A percentile compares a stretch with the other conserved stretches of the same genome.
phyloP scores from a whole-genome alignment of 2,113 vertebrate genomes.

The Lamprotornis superbus region DNA sequence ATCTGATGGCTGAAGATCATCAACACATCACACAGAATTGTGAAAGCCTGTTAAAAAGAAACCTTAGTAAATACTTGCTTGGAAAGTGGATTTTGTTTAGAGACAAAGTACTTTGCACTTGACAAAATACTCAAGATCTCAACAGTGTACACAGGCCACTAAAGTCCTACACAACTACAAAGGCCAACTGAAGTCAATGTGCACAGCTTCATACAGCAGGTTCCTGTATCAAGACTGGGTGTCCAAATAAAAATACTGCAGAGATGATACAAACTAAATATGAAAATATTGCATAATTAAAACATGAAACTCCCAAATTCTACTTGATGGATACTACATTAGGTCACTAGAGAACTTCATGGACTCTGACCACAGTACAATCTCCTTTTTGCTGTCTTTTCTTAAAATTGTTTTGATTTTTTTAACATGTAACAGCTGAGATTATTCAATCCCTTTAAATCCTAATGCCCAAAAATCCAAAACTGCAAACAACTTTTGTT shows the following conservation, averaged over 20 bases:
- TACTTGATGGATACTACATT: rapidly evolving
- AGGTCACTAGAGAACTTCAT: not conserved
- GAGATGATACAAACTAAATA: not conserved
- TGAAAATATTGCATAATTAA: not conserved
- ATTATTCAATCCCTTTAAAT: not conserved
- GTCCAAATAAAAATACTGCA: not conserved
- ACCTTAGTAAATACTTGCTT: not conserved
- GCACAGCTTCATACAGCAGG: not conserved
- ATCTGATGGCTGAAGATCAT: constrained; percentile 99
- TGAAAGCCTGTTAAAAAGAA: constrained; percentile 86
- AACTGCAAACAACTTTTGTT: not conserved
- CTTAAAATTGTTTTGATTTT: not conserved
- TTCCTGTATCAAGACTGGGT: not conserved
- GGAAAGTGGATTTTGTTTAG: not conserved
- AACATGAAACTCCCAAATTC: not conserved
- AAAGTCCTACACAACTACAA: not conserved
- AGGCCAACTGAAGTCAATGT: not conserved
- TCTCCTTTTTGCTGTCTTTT: not conserved
- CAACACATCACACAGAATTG: constrained; percentile 94
- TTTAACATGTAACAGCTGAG: not conserved
- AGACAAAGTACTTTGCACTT: not conserved
- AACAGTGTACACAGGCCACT: not conserved
- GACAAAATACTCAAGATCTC: not conserved
- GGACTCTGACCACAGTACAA: not conserved
- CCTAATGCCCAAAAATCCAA: not conserved